These are phyloP conservation scores for Drosophila ambigua DNA, from an alignment of 1,140 invertebrate genomes.

Conservation along the genomic window DNA sequence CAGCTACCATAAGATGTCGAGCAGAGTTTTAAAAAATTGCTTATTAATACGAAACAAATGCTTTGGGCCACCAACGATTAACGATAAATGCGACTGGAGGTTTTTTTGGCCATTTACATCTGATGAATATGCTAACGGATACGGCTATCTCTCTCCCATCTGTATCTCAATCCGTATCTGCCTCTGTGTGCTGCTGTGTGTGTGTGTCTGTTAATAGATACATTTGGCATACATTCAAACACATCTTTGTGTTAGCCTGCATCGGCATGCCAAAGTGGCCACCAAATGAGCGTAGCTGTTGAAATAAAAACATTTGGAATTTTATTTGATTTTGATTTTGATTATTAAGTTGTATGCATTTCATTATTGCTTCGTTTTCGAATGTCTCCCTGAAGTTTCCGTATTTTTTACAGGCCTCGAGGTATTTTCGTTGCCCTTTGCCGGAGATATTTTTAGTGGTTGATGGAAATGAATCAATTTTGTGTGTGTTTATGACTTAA, in stretches of 20 bases:
- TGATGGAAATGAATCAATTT: constrained; percentile 65
- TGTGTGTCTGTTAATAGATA: constrained; percentile 68
- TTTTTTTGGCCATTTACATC: constrained; percentile 65
- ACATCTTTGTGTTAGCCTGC: constrained; percentile 15
- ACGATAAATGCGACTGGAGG: constrained; percentile 43
- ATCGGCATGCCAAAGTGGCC: constrained; percentile 31
- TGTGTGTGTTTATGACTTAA: constrained; percentile 66
- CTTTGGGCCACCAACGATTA: constrained; percentile 67
- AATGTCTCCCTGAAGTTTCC: constrained; percentile 6
- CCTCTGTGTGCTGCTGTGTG: constrained; percentile 8
- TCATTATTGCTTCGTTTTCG: constrained; percentile 52
- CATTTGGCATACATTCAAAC: constrained; percentile 44
- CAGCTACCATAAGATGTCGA: constrained; percentile 71
- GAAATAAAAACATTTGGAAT: constrained; percentile 81
- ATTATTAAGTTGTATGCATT: constrained; percentile 81
- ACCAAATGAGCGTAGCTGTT: constrained; percentile 77
- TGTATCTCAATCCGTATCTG: too few relatives aligned
- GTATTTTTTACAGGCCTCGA: constrained; percentile 26
- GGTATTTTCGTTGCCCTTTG: constrained; percentile 24
- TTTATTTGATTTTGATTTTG: constrained; percentile 73
- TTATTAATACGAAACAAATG: constrained; percentile 81
- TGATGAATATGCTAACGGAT: constrained; percentile 70
- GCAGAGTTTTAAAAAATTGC: constrained; percentile 67
- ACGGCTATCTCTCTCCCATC: too few relatives aligned
- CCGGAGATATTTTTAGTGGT: constrained; percentile 40